Percentiles rank a stretch among this genome's conserved stretches.
These are phyloP conservation scores for Carollia perspicillata DNA, from an alignment of 2,113 vertebrate genomes.

Conservation along the genomic window DNA sequence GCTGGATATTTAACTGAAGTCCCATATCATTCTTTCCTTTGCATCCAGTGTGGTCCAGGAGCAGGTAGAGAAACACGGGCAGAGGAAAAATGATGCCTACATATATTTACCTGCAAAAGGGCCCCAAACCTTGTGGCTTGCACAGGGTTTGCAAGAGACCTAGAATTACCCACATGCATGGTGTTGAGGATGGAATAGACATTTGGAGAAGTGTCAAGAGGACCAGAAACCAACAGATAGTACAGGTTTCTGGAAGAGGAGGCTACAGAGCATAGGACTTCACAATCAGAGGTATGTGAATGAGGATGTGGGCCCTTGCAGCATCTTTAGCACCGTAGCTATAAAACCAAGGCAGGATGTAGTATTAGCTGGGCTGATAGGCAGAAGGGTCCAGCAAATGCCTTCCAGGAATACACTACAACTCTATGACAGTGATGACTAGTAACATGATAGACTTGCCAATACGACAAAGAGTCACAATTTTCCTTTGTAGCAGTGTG, in stretches of 20 bases:
- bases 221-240: not conserved
- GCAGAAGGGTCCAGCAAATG: rapidly evolving
- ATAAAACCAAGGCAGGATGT: no score
- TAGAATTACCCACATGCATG: not conserved
- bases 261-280: no score
- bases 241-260: not conserved
- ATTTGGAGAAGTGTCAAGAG: not conserved
- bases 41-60: not conserved
- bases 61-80: not conserved
- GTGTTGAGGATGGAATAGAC: not conserved
- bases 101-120: not conserved
- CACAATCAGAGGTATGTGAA: no score
- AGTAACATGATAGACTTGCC: no score
- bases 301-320: not conserved
- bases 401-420: not conserved
- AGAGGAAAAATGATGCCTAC: not conserved
- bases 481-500: rapidly evolving
- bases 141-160: not conserved
- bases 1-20: not conserved
- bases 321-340: not conserved
- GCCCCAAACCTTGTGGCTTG: not conserved
- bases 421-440: not conserved
- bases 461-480: not conserved
- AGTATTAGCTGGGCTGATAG: not conserved
- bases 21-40: not conserved